These are phyloP conservation scores for Ptychodera flava DNA, from an alignment of 35 echinoderm and acorn worm genomes.

Conservation along the genomic window DNA sequence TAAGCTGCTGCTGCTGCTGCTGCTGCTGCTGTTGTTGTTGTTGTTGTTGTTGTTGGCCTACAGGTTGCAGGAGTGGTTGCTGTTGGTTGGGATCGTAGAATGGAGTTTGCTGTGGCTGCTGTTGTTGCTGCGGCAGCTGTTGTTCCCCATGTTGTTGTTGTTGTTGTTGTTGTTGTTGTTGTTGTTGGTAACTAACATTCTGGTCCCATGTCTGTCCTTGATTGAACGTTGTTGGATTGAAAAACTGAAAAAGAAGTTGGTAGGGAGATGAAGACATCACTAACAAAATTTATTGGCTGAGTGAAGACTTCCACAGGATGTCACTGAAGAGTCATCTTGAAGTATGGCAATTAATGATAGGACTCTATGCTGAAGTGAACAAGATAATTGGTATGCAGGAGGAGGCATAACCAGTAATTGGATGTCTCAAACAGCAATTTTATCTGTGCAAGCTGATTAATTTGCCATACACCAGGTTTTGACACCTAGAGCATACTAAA, in stretches of 20 bases:
- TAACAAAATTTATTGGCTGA: not conserved
- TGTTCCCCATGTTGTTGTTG: not conserved
- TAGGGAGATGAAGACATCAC: not conserved
- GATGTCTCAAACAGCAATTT: too few species aligned
- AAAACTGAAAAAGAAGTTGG: slow-evolving; percentile 45
- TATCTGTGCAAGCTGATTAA: too few species aligned
- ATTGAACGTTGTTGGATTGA: slow-evolving; percentile 30
- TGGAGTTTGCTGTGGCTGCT: slow-evolving; percentile 23
- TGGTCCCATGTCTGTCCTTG: not conserved
- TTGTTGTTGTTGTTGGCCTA: not conserved
- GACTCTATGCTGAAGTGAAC: too few species aligned
- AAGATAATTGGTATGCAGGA: too few species aligned
- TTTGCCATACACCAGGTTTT: too few species aligned
- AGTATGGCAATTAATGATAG: too few species aligned
- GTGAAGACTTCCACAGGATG: too few species aligned
- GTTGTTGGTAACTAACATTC: not conserved
- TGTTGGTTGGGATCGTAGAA: not conserved
- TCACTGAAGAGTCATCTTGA: too few species aligned
- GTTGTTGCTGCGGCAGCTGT: not conserved
- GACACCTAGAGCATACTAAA: too few species aligned
- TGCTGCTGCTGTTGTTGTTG: not conserved
- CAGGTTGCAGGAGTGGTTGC: not conserved
- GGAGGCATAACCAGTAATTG: too few species aligned
- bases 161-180: not conserved
- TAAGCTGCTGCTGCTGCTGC: not conserved